Evolutionary conservation across 1,140 invertebrate genomes (phyloP), one percentile per base, ranked within the genome.

Genomic region (Doryteuthis pealeii): DNA sequence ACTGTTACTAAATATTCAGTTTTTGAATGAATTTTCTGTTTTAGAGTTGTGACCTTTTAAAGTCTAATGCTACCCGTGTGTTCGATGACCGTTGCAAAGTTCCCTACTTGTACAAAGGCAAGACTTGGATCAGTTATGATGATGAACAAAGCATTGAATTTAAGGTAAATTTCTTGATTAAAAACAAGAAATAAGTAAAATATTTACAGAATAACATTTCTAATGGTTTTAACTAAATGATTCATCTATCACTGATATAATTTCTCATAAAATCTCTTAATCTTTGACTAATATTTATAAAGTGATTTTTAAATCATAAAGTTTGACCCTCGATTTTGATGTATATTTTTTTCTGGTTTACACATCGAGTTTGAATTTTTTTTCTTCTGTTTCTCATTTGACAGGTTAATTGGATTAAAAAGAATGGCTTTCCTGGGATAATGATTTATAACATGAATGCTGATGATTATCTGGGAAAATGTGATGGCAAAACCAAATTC

Each of bases 71-170:
- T 6, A 79, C 78, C 33, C 45, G 65, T 40, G 89, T 88, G 69
- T 87, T 93, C 94, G 93, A 95, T 79, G 89, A 90, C 45, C 89
- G 90, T 22, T 94, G 93, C 6, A 90, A 90, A 33, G 90, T 91
- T 12, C 94, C 95, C 2, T 96, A 93, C 86, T 92, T 94, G 1
- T 92, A 93, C 85, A 88, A 90, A 4, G 91, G 91, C 14, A 90
- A 95, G 79, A 94, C 96, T 80, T 97, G 95, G 94, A 94, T 96
- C 1, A 93, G 94, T 74, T 97, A 92, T 84, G 96, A 98, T 79
- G 92, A 96, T 87, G 84, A 90, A 4, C 90, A 91, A 67, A 95
- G 93, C 43, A 89, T 95, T 1, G 88, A 85, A 45, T 89, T 91
- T 75, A 96, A 96, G 88, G 92, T 92, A 40, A 65, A 8, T 14